A percentile compares a stretch with the other conserved stretches of the same genome.
phyloP scores from a whole-genome alignment of 2,113 vertebrate genomes.

The Percopsis transmontana region DNA sequence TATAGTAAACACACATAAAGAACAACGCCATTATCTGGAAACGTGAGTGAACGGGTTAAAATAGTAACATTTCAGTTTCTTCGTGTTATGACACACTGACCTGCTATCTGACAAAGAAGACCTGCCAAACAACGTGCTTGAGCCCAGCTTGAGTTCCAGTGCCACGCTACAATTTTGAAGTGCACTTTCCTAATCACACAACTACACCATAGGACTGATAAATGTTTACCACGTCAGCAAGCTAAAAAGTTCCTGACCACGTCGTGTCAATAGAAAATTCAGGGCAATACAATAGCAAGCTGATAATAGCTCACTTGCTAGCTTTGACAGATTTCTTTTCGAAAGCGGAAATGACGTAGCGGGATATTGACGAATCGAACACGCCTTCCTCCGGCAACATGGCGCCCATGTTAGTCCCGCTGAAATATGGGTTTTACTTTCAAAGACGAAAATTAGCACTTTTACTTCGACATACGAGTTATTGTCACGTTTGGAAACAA shows the following conservation, averaged over 20 bases:
- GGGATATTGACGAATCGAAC: constrained; percentile 22
- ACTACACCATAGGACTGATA: not conserved
- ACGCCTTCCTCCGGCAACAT: constrained; percentile 63
- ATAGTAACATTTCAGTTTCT: not conserved
- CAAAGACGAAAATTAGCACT: constrained; percentile 69
- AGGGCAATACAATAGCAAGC: not conserved
- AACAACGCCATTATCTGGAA: not conserved
- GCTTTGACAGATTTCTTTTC: constrained; percentile 14
- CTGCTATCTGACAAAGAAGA: constrained; percentile 33
- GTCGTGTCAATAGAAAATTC: constrained; percentile 8
- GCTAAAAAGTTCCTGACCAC: not conserved
- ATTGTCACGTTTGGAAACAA: constrained; percentile 60
- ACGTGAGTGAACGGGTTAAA: constrained; percentile 6
- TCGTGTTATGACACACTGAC: constrained; percentile 1
- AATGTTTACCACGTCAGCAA: not conserved
- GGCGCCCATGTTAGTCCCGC: constrained; percentile 72
- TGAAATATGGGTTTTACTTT: constrained; percentile 68
- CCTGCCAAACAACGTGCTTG: constrained; percentile 50
- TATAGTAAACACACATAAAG: constrained; percentile 13
- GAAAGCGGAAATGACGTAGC: constrained; percentile 37
- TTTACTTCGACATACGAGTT: constrained; percentile 68
- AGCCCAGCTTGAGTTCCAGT: constrained; percentile 23
- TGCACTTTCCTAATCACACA: not conserved
- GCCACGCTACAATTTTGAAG: not conserved
- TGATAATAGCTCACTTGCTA: constrained; percentile 15